phyloP scores from a whole-genome alignment of 2,797 vertebrate genomes.

The Strix occidentalis region DNA sequence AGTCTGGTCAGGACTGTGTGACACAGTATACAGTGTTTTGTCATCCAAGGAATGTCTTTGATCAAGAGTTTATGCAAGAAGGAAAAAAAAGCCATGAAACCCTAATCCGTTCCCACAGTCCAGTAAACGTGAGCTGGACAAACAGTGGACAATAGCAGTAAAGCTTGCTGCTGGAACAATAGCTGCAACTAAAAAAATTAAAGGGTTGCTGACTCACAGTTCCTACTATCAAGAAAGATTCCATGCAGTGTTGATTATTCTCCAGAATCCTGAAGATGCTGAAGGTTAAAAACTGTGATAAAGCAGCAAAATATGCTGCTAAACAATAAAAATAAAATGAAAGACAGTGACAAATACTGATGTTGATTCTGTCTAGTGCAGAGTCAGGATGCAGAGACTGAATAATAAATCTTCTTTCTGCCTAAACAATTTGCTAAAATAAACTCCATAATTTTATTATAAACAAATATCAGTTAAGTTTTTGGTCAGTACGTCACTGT shows the following conservation, averaged over 20 bases:
- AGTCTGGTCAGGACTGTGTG: conserved; percentile 77
- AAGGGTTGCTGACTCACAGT: conserved; percentile 68
- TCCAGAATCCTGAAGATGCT: conserved; percentile 34
- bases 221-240: conserved; percentile 49
- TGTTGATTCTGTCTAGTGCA: background rate
- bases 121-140: conserved; percentile 78
- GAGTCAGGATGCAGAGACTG: background rate
- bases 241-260: background rate
- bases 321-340: background rate
- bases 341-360: background rate
- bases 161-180: conserved; percentile 72
- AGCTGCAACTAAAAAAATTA: conserved; percentile 75
- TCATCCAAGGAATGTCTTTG: conserved; percentile 92
- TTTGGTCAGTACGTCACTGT: background rate
- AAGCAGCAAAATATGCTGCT: background rate
- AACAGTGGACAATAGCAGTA: conserved; percentile 76
- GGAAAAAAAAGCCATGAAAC: conserved; percentile 79
- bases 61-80: conserved; percentile 84
- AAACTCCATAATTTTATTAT: background rate
- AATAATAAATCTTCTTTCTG: background rate
- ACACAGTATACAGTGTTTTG: conserved; percentile 84
- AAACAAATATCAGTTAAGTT: background rate
- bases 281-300: conserved; percentile 19
- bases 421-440: background rate
- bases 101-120: conserved; percentile 91